phyloP scores from a whole-genome alignment of 2,797 vertebrate genomes.

The Atherinosoma microstoma region DNA sequence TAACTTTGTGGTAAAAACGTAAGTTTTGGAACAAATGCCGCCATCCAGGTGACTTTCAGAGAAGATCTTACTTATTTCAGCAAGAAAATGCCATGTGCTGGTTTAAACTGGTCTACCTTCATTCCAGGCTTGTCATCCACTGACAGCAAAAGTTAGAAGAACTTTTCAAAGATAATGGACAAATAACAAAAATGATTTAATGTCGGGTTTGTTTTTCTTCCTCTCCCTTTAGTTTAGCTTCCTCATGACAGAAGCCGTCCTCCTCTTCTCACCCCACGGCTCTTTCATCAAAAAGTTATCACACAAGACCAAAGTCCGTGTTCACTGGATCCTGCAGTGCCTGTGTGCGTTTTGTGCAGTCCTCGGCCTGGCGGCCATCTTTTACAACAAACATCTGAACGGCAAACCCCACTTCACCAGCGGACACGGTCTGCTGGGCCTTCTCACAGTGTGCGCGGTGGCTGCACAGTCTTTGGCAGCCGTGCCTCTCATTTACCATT shows the following conservation, averaged over 20 bases:
- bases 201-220: background rate
- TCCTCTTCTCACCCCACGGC: slow-evolving; percentile 91
- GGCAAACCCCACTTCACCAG: slow-evolving; percentile 91
- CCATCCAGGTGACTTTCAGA: too few relatives aligned
- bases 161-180: background rate
- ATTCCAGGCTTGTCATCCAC: too few relatives aligned
- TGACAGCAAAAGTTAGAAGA: too few relatives aligned
- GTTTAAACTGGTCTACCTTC: too few relatives aligned
- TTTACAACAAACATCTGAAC: slow-evolving; percentile 90
- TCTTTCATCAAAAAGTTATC: slow-evolving; percentile 85
- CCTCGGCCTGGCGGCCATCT: slow-evolving; percentile 87
- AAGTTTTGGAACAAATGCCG: too few relatives aligned
- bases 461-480: slow-evolving; percentile 87
- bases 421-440: slow-evolving; percentile 90
- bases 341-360: slow-evolving; percentile 86
- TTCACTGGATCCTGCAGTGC: slow-evolving; percentile 92
- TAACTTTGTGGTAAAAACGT: too few relatives aligned
- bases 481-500: slow-evolving; percentile 88
- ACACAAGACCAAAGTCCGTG: slow-evolving; percentile 88
- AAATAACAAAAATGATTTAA: background rate
- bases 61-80: too few relatives aligned
- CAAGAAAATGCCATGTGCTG: too few relatives aligned
- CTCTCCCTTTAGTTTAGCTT: slow-evolving; percentile 88
- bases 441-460: slow-evolving; percentile 84
- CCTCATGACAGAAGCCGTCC: slow-evolving; percentile 94